Evolutionary conservation across 2,797 vertebrate species (phyloP).

Genomic region (Peromyscus melanophrys): DNA sequence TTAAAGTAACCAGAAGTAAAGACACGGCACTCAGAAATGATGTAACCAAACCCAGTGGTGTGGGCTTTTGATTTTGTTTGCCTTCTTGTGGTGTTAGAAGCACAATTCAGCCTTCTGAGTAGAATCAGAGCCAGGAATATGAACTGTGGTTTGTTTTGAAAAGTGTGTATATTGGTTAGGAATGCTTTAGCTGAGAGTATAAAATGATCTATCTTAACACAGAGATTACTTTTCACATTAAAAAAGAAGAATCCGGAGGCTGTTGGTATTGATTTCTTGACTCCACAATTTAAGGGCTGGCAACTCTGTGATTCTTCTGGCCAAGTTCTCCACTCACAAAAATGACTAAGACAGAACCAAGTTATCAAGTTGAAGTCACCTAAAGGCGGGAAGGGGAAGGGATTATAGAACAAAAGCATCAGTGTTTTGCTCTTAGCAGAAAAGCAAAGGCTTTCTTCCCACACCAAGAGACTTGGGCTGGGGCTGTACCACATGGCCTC

Average conservation of each 20-base stretch:
- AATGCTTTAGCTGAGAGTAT: conserved; percentile 15
- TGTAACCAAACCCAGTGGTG: not conserved
- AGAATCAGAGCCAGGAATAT: not conserved
- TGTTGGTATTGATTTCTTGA: not conserved
- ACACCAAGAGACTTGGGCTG: not conserved
- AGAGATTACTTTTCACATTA: conserved; percentile 11
- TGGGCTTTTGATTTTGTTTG: not conserved
- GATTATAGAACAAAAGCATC: not conserved
- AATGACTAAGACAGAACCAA: not conserved
- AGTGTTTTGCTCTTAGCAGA: not conserved
- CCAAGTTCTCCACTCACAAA: not conserved
- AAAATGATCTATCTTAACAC: not conserved
- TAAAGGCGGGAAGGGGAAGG: not conserved
- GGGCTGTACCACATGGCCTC: no score
- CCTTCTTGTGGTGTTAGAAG: not conserved
- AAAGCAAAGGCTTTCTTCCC: conserved; percentile 31
- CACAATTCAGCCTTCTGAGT: not conserved
- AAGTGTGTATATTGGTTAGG: conserved; percentile 30
- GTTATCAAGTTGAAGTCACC: not conserved
- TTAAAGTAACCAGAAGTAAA: not conserved
- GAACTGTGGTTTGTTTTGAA: conserved; percentile 46
- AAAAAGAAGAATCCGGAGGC: not conserved
- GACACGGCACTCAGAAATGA: not conserved
- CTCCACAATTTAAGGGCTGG: not conserved
- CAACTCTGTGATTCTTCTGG: not conserved